These are phyloP conservation scores for Drosophila lacicola DNA, from an alignment of 2,888 invertebrate species.

Conservation along the genomic window DNA sequence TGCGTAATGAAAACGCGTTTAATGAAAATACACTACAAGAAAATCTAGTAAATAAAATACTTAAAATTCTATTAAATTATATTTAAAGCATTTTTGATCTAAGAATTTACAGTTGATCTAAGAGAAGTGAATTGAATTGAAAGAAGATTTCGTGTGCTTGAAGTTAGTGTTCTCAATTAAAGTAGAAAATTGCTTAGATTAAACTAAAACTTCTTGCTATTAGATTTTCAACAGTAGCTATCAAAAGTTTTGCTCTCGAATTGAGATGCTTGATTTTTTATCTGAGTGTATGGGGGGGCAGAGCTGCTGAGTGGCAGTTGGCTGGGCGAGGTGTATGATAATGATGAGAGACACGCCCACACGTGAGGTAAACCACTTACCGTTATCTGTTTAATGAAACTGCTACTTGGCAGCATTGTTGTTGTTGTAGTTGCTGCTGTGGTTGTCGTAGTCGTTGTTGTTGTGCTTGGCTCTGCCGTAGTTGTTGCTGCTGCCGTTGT, in stretches of 20 bases:
- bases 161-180: too few relatives aligned
- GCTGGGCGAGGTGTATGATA: conserved; percentile 19
- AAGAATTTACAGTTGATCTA: too few relatives aligned
- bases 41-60: background rate
- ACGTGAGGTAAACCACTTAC: conserved; percentile 78
- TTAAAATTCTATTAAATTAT: too few relatives aligned
- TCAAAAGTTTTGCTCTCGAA: too few relatives aligned
- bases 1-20: conserved; percentile 66
- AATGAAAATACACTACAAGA: conserved; percentile 35
- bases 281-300: conserved; percentile 4
- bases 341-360: conserved; percentile 52
- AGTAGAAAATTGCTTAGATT: too few relatives aligned
- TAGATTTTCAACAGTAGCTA: too few relatives aligned
- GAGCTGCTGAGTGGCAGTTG: background rate
- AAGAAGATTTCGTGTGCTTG: too few relatives aligned
- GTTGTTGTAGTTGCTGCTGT: conserved; percentile 30
- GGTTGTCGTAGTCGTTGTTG: conserved; percentile 49
- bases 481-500: conserved; percentile 41
- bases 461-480: conserved; percentile 24
- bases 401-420: conserved; percentile 72
- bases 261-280: background rate
- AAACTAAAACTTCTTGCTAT: too few relatives aligned
- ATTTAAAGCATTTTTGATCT: too few relatives aligned
- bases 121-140: too few relatives aligned
- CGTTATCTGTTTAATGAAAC: conserved; percentile 82